Evolutionary conservation across 2,797 vertebrate species (phyloP).

Genomic region (Hydrocynus forskahlii): DNA sequence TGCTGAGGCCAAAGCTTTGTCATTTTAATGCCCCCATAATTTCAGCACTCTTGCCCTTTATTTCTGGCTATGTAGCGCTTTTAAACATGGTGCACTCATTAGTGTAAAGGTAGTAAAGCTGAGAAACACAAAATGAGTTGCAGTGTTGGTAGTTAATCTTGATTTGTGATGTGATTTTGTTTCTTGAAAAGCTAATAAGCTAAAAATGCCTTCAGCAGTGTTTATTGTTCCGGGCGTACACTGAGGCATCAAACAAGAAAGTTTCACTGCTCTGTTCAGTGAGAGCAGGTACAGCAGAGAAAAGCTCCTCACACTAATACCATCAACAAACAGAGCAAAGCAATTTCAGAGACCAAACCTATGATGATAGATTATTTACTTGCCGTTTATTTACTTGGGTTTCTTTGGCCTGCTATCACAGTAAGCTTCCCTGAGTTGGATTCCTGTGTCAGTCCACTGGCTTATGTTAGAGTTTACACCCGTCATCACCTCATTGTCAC

Average conservation of each 20-base stretch:
- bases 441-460: too few relatives aligned
- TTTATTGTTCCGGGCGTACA: neutral
- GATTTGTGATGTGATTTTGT: neutral
- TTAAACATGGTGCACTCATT: neutral
- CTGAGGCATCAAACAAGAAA: neutral
- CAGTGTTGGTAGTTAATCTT: neutral
- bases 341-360: neutral
- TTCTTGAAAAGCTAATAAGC: neutral
- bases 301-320: neutral
- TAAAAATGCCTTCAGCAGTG: neutral
- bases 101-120: neutral
- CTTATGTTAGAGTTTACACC: too few relatives aligned
- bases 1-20: neutral
- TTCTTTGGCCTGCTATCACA: neutral
- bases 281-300: neutral
- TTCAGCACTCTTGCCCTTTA: neutral
- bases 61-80: neutral
- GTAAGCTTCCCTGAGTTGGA: neutral
- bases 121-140: neutral
- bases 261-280: neutral
- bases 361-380: neutral
- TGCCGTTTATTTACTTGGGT: neutral
- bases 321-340: neutral
- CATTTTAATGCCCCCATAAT: neutral
- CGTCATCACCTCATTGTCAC: too few relatives aligned